Base-by-base conservation (phyloP, 1,140 invertebrate genomes). In the Monochamus saltuarius region DNA sequence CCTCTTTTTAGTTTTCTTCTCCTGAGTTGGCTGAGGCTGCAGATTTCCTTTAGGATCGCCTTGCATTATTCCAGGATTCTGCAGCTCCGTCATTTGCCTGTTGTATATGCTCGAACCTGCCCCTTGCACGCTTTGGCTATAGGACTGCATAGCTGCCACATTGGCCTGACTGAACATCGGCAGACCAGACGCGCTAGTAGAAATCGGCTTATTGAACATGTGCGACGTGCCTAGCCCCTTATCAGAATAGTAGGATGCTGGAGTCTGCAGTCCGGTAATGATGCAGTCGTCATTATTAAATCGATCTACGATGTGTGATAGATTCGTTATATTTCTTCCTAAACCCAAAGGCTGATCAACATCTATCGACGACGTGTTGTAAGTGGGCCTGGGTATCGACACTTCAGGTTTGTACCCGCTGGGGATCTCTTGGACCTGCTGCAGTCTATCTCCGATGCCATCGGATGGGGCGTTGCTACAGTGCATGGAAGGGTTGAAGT, bases 291-390 rank as follows among this genome's bases (percentile, higher is more conserved):
- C 81, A 62, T 81, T 80, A 13, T 77, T 73, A 66, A 81, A 84
- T 35, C 83, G 69, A 56, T 84, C 83, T 19, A 84, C 76, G 70
- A 85, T 83, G 69, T 84, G 83, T n/a, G 83, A 81, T 39, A 84
- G 73, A 70, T 80, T 83, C 8, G 80, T 77, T 56, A 84, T 70
- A 73, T 80, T 83, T 14, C 81, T 75, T 34, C 82, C 64, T 43
- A 78, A 77, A 58, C 62, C 62, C 39, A 71, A 59, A 4, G 66
- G 62, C 51, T 71, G 72, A 29, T 74, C 72, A 45, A 74, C 62
- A 36, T 72, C 68, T 34, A 74, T 8, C 1, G 59, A 42, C 3
- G 67, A 19, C 4, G 70, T 56, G 50, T 59, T 71, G 39, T 72
- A 75, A n/a, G 55, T 68, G 4, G 62, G 59, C 43, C 71, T 54